Percentiles rank a stretch among this genome's conserved stretches.
phyloP scores from a whole-genome alignment of 2,797 vertebrate genomes.

The Yasuhikotakia modesta region DNA sequence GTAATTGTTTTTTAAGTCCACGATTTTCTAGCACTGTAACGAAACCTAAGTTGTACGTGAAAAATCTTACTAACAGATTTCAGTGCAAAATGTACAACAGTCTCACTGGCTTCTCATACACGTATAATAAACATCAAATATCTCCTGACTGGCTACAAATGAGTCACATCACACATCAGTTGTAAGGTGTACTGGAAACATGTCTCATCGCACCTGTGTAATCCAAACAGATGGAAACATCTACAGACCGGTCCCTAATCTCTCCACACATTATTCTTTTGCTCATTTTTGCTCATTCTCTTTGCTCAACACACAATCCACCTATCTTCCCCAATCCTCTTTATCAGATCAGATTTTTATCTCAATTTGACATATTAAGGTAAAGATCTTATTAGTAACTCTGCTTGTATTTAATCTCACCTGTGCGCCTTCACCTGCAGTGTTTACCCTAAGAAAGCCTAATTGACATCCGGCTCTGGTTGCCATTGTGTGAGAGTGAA shows the following conservation, averaged over 20 bases:
- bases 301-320: background rate
- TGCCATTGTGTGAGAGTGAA: conserved; percentile 59
- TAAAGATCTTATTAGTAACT: background rate
- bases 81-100: background rate
- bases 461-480: conserved; percentile 68
- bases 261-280: background rate
- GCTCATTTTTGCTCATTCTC: background rate
- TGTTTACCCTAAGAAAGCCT: conserved; percentile 56
- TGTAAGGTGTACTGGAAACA: no score
- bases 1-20: conserved; percentile 49
- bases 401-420: conserved; percentile 17
- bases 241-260: background rate
- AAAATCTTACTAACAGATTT: conserved; percentile 38
- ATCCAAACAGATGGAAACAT: background rate
- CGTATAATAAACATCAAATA: background rate
- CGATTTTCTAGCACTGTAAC: conserved; percentile 30
- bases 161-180: background rate
- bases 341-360: background rate
- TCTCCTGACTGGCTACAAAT: background rate
- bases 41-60: conserved; percentile 32
- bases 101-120: background rate
- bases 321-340: background rate
- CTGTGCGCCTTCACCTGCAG: conserved; percentile 38
- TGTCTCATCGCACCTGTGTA: background rate
- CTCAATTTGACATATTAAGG: background rate